A percentile compares a stretch with the other conserved stretches of the same genome.
These are phyloP conservation scores for Solea senegalensis DNA, from an alignment of 2,113 vertebrate genomes.

Conservation along the genomic window DNA sequence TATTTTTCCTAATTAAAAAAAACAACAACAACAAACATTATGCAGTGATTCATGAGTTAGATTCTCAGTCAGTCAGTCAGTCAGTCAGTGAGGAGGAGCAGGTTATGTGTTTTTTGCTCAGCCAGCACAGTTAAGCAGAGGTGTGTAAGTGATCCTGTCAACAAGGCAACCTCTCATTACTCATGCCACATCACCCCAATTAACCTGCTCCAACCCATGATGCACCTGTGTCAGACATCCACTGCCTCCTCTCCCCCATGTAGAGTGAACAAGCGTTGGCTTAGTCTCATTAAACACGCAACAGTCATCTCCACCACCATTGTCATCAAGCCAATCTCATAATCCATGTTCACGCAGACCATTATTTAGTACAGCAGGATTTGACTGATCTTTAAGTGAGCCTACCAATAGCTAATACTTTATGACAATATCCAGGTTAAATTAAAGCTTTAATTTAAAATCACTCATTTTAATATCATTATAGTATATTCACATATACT, in stretches of 20 bases:
- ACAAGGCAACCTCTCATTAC: slow-evolving; percentile 76
- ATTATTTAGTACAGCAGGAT: slow-evolving; percentile 40
- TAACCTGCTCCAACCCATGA: slow-evolving; percentile 68
- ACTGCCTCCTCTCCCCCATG: slow-evolving; percentile 22
- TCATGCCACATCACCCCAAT: slow-evolving; percentile 72
- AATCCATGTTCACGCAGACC: slow-evolving; percentile 34
- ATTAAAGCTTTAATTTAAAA: not conserved
- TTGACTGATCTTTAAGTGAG: slow-evolving; percentile 34
- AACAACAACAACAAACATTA: slow-evolving; percentile 1
- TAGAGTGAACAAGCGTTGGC: slow-evolving; percentile 12
- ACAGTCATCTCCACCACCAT: slow-evolving; percentile 40
- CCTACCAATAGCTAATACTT: not conserved
- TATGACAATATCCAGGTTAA: not conserved
- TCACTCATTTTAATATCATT: too few species aligned
- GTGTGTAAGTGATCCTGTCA: slow-evolving; percentile 67
- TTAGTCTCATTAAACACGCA: slow-evolving; percentile 53
- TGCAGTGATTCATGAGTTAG: slow-evolving; percentile 34
- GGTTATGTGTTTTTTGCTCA: slow-evolving; percentile 43
- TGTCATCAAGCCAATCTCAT: slow-evolving; percentile 43
- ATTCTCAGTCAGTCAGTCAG: slow-evolving; percentile 29
- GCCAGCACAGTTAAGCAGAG: slow-evolving; percentile 49
- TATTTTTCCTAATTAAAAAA: not conserved
- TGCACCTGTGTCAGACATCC: slow-evolving; percentile 64
- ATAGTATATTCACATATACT: too few species aligned
- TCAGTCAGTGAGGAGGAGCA: slow-evolving; percentile 23